Percentiles rank a stretch among this genome's conserved stretches.
Conservation (phyloP, 2,113 vertebrate species). For the Ailuropoda melanoleuca region DNA sequence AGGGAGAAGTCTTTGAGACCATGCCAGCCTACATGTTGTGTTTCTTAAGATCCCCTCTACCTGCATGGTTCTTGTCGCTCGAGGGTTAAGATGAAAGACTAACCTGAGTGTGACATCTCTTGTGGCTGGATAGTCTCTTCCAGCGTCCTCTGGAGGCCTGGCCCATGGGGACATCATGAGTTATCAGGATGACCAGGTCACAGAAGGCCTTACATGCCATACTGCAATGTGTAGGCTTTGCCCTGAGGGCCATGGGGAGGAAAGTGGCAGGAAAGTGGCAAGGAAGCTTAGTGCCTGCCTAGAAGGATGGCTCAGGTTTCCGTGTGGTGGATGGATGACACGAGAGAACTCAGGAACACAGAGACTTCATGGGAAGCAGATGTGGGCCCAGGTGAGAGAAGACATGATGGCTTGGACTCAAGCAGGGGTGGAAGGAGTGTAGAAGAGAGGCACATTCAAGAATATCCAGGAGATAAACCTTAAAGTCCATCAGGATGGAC, state of each 20-base stretch:
- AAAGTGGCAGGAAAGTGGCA: neutral
- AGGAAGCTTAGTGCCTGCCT: neutral
- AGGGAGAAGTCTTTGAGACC: neutral
- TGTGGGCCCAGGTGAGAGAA: neutral
- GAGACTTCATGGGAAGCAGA: neutral
- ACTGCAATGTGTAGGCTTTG: neutral
- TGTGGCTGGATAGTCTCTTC: neutral
- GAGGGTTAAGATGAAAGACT: neutral
- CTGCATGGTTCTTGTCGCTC: neutral
- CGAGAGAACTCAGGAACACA: neutral
- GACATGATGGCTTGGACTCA: neutral
- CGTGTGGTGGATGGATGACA: neutral
- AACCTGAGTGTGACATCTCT: neutral
- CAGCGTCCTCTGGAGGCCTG: neutral
- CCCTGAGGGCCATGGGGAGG: neutral
- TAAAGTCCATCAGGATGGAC: neutral
- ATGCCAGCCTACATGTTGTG: neutral
- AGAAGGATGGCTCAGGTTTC: neutral
- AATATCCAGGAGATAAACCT: neutral
- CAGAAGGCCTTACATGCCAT: neutral
- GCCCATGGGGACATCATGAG: neutral
- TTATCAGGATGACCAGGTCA: neutral
- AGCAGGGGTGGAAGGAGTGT: neutral
- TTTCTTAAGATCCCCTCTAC: neutral
- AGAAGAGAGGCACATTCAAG: neutral